These are phyloP conservation scores for Poeciliopsis occidentalis DNA, from an alignment of 2,113 vertebrate genomes.

Conservation along the genomic window DNA sequence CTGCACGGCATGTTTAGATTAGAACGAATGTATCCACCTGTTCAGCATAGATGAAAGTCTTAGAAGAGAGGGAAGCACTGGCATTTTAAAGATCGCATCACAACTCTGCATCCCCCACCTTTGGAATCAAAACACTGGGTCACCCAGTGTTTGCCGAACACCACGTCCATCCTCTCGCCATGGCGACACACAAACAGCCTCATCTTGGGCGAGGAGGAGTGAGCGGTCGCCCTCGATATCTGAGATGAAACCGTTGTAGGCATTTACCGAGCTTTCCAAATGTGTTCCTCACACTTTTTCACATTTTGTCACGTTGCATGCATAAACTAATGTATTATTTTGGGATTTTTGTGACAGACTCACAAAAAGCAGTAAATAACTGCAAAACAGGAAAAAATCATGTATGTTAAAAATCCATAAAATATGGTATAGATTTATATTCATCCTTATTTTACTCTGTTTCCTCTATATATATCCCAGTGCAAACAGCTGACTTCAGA, in stretches of 20 bases:
- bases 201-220: slow-evolving; percentile 85
- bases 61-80: not conserved
- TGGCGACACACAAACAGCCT: slow-evolving; percentile 96
- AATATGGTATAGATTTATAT: too few species aligned
- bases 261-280: not conserved
- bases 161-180: slow-evolving; percentile 97
- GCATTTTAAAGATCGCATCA: not conserved
- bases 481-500: too few species aligned
- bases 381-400: not conserved
- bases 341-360: not conserved
- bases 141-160: slow-evolving; percentile 98
- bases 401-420: too few species aligned
- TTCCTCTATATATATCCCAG: too few species aligned
- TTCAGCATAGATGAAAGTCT: not conserved
- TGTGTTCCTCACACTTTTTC: not conserved
- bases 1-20: slow-evolving; percentile 96
- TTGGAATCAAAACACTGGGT: slow-evolving; percentile 97
- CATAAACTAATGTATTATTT: not conserved
- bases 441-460: too few species aligned
- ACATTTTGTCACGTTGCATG: not conserved
- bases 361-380: not conserved
- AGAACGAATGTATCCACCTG: slow-evolving; percentile 92
- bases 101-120: slow-evolving; percentile 78
- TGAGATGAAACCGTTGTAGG: slow-evolving; percentile 51
- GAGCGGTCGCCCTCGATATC: slow-evolving; percentile 83